Base-by-base conservation (phyloP, 2,113 vertebrate species). In the Vulpes vulpes region DNA sequence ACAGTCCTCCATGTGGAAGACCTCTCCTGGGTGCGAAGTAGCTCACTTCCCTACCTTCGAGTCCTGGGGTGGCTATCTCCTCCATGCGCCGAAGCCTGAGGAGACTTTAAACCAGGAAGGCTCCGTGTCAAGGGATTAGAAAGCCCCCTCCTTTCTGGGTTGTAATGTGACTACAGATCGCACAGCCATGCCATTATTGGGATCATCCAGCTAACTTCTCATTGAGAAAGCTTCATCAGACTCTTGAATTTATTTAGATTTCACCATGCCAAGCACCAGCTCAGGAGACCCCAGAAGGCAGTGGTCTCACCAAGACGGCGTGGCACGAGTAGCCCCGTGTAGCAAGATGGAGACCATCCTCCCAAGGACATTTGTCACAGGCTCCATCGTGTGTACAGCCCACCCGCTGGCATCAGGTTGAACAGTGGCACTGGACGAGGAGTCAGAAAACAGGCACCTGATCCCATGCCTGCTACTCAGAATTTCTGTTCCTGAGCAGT, bases 121-220 rank as follows among this genome's bases (percentile, higher is more conserved):
- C 30, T 55, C 3, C 0, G 9, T 20, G 15, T 87, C 8, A 0
- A 11, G 67, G 23, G 32, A 0, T 4, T 5, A 20, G 57, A n/a
- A 17, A 15, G 22, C 73, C 71, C 23, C 25, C 20, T 79, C 51
- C 49, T 38, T 20, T 10, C 16, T 27, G 15, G n/a, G 23, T 11
- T 16, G 35, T 20, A 11, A 11, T 12, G 27, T 30, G 35, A 4
- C 76, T 60, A 0, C 4, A 10, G 11, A 8, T 49, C 38, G 38
- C 12, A 4, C 5, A 10, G 0, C 35, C 32, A 6, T 2, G 3
- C 22, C 38, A 2, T 5, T 3, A 2, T 5, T 3, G 8, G 51
- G 17, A 12, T 27, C 49, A 11, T 27, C 20, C 51, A 1, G 11
- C 17, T 4, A n/a, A 49, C 82, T 74, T 5, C 82, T 74, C 3